Conservation (phyloP, 2,797 vertebrate genomes). For the Myotis vivesi region DNA sequence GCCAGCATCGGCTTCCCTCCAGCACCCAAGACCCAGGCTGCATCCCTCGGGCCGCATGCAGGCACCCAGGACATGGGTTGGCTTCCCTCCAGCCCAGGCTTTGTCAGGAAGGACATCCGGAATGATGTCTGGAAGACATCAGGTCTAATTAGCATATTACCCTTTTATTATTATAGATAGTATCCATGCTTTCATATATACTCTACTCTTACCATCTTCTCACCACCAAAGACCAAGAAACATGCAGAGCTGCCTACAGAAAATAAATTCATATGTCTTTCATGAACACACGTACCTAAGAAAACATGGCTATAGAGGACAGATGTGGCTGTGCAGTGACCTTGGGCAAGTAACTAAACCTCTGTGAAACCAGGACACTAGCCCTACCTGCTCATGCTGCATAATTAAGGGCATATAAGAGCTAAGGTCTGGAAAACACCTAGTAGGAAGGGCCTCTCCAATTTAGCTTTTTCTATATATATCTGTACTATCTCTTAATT, state of each 20-base stretch:
- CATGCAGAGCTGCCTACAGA: neutral
- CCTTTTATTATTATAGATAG: neutral
- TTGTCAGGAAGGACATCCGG: too few relatives aligned
- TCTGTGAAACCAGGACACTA: neutral
- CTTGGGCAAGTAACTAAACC: neutral
- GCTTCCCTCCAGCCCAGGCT: too few relatives aligned
- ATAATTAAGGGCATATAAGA: neutral
- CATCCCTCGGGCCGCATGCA: too few relatives aligned
- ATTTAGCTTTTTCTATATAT: neutral
- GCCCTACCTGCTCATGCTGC: neutral
- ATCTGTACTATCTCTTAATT: neutral
- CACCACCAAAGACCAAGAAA: constrained; percentile 1
- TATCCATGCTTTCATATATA: neutral
- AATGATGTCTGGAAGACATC: too few relatives aligned
- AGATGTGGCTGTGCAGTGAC: neutral
- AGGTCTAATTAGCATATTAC: too few relatives aligned
- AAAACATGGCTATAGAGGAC: neutral
- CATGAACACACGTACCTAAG: neutral
- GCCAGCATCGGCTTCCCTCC: too few relatives aligned
- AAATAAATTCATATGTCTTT: constrained; percentile 28
- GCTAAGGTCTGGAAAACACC: neutral
- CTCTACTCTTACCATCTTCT: neutral
- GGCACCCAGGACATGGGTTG: too few relatives aligned
- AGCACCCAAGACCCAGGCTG: too few relatives aligned
- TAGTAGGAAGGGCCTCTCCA: neutral